Conservation (phyloP, 23 tunicate species). For the Corella eumyota region DNA sequence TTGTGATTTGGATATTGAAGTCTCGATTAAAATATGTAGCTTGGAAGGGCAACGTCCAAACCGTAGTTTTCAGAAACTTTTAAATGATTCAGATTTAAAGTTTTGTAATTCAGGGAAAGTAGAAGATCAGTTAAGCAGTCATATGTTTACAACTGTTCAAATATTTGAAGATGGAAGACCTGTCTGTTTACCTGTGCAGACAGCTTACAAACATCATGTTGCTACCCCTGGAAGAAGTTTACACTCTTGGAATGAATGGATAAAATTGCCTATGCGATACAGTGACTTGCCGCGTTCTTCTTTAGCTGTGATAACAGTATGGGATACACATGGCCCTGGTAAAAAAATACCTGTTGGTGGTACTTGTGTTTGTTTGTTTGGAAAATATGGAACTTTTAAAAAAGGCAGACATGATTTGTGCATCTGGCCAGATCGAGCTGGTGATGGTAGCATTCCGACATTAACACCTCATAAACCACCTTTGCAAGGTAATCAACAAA, state of each 20-base stretch:
- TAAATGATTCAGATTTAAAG: conserved; percentile 65
- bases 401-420: conserved; percentile 70
- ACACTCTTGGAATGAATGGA: conserved; percentile 98
- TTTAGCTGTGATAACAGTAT: conserved; percentile 63
- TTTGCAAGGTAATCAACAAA: conserved; percentile 49
- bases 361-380: conserved; percentile 60
- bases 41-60: conserved; percentile 64
- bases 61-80: conserved; percentile 37
- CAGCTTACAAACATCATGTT: conserved; percentile 39
- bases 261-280: conserved; percentile 79
- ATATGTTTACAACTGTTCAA: conserved; percentile 81
- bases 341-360: conserved; percentile 77
- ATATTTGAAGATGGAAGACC: conserved; percentile 70
- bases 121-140: conserved; percentile 42
- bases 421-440: conserved; percentile 85
- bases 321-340: conserved; percentile 82
- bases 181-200: conserved; percentile 65
- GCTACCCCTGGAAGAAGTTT: conserved; percentile 43
- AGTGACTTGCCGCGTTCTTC: conserved; percentile 76
- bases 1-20: conserved; percentile 62
- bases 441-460: conserved; percentile 46
- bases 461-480: conserved; percentile 62
- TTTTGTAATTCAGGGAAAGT: conserved; percentile 33
- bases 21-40: conserved; percentile 57
- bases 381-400: conserved; percentile 81